Base-by-base conservation (phyloP, 2,113 vertebrate species). In the Australoheros scitulus region DNA sequence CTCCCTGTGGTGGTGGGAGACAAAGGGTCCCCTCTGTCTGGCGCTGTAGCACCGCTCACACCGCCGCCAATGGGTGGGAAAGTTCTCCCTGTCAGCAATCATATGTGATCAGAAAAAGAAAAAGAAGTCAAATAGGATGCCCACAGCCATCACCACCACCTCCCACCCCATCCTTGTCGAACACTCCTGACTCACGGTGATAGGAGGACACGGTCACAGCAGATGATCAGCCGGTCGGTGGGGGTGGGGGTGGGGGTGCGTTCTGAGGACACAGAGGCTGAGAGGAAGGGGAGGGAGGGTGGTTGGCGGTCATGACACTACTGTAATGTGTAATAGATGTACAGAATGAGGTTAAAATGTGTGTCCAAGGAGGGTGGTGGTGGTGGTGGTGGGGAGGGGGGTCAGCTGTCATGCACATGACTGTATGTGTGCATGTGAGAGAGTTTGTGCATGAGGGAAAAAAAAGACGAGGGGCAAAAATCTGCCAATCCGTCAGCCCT, bases 1-100 rank as follows among this genome's bases (percentile, higher is more conserved):
- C 90, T 92, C 86, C 85, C 81, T 78, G 82, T 84, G 78, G 80
- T 84, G 84, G 89, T 93, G 89, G 87, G 91, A 93, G 92, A 95
- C 94, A 95, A 95, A 95, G 93, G 90, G 90, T 92, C 91, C 86
- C 90, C 92, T 93, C 88, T 91, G 94, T 94, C 93, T 95, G 92
- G 81, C 81, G 74, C 89, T 82, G 85, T 82, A 81, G 85, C 90
- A 61, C 24, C 32, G 50, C 81, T 84, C 76, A 79, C 82, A 70
- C 56, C 47, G 64, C 64, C 59, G 52, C 82, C 24, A 76, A 87
- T 80, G 89, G 89, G 90, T 91, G 89, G 89, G 87, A 95, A 94
- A 94, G 91, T 95, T 95, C 86, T 82, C 76, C 50, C 58, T 61
- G 57, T 88, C 84, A 90, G 59, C 80, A 50, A 76, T 87, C 81